Conservation (phyloP, 2,113 vertebrate species). For the Charadrius vociferus region DNA sequence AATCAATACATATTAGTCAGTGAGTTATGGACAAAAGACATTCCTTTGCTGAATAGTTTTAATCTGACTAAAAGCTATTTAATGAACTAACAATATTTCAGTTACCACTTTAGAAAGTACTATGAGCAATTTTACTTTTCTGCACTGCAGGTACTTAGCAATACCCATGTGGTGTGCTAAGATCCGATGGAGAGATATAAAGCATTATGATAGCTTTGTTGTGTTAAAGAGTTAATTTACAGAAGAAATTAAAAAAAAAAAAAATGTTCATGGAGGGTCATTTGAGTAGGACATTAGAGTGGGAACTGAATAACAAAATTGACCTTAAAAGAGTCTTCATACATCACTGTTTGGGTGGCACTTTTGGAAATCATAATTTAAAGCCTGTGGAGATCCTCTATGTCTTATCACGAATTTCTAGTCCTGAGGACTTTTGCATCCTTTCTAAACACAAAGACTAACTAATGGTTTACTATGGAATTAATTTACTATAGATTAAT, state of each 20-base stretch:
- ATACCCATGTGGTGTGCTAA: not conserved
- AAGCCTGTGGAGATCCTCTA: not conserved
- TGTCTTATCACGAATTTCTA: not conserved
- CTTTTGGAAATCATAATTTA: not conserved
- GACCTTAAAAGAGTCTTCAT: not conserved
- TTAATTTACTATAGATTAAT: not conserved
- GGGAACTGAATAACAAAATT: not conserved
- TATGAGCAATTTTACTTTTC: not conserved
- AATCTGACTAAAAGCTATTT: not conserved
- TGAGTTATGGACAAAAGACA: not conserved
- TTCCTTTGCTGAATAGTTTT: not conserved
- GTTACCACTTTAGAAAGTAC: not conserved
- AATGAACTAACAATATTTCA: not conserved
- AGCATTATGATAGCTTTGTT: not conserved
- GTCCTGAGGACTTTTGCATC: not conserved
- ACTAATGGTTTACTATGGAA: not conserved
- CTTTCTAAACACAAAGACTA: not conserved
- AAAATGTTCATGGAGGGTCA: not conserved
- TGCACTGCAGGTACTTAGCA: not conserved
- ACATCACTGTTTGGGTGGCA: not conserved
- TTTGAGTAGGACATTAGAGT: not conserved
- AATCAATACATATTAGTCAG: not conserved
- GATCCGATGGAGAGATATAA: not conserved
- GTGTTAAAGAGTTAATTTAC: not conserved
- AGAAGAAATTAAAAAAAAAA: not conserved